Evolutionary conservation across 2,888 invertebrate species (phyloP), one percentile per base, ranked within the genome.

Genomic region (Synanthedon formicaeformis): DNA sequence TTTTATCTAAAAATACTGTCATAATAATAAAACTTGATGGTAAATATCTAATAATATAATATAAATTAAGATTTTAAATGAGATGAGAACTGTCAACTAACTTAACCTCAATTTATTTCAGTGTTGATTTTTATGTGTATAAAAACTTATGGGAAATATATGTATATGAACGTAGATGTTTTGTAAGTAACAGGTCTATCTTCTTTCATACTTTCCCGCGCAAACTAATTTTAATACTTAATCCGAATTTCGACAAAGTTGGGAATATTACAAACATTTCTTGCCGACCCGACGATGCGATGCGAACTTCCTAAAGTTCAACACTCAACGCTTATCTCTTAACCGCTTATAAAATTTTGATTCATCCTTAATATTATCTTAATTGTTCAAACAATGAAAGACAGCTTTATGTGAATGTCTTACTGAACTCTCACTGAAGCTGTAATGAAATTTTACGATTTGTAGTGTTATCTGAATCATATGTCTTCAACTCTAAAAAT

Each of bases 291-390:
- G 59, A 65, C 65, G 64, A 63, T 62, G 65, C 67, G 63, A 65
- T 73, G 67, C 69, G 59, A 77, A 82, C 76, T 79, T 73, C 67
- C 66, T 66, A 73, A 76, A 82, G 78, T 83, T 84, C 78, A 80
- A 77, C 80, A 78, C 76, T 80, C 74, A 75, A 73, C 78, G 78
- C 78, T 84, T 84, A 85, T 86, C 84, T 82, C 72, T 63, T 64
- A 71, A 79, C 73, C 77, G 76, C 78, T 83, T 81, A 80, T 80
- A 81, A 81, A 80, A 82, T 85, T 82, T 82, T 80, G 83, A 84
- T 84, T 83, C 73, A 74, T 76, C 75, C 77, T 76, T 80, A 80
- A 83, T 83, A 80, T 82, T 81, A 83, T 83, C 82, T 81, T 81
- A 76, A 84, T 78, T 78, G 77, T 78, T 75, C 67, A 59, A 75